Percentiles rank a stretch among this genome's conserved stretches.
Conservation (phyloP, 2,888 invertebrate genomes). For the Teleiodes luculella region DNA sequence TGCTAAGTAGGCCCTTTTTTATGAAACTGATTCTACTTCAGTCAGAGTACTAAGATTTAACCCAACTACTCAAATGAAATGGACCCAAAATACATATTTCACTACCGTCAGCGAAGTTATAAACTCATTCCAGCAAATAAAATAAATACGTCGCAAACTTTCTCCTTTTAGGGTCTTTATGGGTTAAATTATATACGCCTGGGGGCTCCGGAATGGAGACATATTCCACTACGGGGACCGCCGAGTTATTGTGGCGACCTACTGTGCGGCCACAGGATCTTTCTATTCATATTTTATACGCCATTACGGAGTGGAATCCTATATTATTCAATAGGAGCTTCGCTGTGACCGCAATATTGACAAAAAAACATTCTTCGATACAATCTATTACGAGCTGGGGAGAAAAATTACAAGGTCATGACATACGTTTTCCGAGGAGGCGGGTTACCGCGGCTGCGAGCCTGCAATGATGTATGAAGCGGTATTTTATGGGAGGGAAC, state of each 20-base stretch:
- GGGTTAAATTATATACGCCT: conserved; percentile 70
- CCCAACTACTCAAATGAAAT: conserved; percentile 2
- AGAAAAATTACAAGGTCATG: conserved; percentile 53
- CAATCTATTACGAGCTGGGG: conserved; percentile 42
- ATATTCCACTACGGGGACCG: conserved; percentile 65
- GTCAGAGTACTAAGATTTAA: not conserved
- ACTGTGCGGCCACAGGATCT: conserved; percentile 42
- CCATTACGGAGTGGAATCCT: conserved; percentile 48
- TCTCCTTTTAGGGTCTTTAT: conserved; percentile 66
- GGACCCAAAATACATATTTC: conserved; percentile 26
- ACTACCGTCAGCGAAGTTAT: conserved; percentile 42
- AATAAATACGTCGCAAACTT: conserved; percentile 66
- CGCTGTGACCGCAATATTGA: conserved; percentile 37
- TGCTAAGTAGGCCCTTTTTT: too few relatives aligned
- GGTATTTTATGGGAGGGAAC: conserved; percentile 24
- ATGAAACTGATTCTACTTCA: not conserved
- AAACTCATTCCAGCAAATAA: conserved; percentile 54
- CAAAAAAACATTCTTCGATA: conserved; percentile 37
- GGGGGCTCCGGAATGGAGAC: conserved; percentile 72
- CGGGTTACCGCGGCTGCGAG: not conserved
- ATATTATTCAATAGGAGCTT: conserved; percentile 47
- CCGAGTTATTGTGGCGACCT: conserved; percentile 58
- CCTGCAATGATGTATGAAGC: conserved; percentile 27
- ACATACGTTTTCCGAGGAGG: conserved; percentile 40
- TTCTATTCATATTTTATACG: conserved; percentile 65